Evolutionary conservation across 2,113 vertebrate genomes (phyloP).

Genomic region (Toxotes jaculatrix): DNA sequence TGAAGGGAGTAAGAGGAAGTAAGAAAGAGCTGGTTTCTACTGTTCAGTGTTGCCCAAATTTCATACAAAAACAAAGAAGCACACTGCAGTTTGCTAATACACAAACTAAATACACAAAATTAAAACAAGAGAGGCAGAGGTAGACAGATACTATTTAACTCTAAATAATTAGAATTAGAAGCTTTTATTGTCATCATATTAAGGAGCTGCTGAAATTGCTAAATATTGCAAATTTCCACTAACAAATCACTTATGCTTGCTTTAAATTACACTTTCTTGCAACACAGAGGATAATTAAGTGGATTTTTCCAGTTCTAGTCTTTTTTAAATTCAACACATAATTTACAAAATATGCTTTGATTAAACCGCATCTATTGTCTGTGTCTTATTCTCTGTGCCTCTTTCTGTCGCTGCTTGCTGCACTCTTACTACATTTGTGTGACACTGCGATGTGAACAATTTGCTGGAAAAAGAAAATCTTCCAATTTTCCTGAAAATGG

Average conservation of each 20-base stretch:
- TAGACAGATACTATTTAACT: neutral
- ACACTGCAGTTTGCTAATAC: neutral
- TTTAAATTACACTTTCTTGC: conserved; percentile 2
- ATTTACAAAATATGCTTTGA: conserved; percentile 21
- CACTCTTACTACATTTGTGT: conserved; percentile 8
- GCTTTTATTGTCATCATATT: too few relatives aligned
- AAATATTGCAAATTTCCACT: neutral
- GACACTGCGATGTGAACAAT: conserved; percentile 37
- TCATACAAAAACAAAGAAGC: conserved; percentile 34
- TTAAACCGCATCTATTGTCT: conserved; percentile 40
- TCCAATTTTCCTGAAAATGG: conserved; percentile 14
- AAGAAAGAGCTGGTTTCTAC: neutral
- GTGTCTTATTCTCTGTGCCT: conserved; percentile 5
- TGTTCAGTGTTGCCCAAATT: conserved; percentile 4
- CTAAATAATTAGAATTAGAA: neutral
- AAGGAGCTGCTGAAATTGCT: neutral
- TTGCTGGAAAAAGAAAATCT: neutral
- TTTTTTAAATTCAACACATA: neutral
- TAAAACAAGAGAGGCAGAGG: neutral
- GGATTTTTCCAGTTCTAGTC: neutral
- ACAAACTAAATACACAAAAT: neutral
- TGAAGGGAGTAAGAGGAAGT: conserved; percentile 19
- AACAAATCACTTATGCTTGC: neutral
- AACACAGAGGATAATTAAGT: conserved; percentile 14
- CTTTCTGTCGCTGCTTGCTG: conserved; percentile 14